Base-by-base conservation (phyloP, 1,140 invertebrate species). In the Drosophila novamexicana region DNA sequence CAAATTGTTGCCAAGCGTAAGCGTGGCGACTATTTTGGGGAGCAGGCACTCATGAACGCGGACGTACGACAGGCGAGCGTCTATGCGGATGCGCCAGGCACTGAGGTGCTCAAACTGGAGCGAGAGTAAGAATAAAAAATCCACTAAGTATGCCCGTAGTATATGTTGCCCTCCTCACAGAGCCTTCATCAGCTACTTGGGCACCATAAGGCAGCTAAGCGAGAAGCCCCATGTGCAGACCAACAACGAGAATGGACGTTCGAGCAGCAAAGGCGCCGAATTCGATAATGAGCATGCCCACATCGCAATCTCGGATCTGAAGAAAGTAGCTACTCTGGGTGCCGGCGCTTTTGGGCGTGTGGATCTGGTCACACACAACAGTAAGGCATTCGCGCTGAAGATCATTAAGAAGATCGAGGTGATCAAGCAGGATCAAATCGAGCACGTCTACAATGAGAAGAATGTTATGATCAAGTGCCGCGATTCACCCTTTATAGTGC, bases 311-410 rank as follows among this genome's bases (percentile, higher is more conserved):
- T 94, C 95, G 37, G 97, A 98, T 85, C 93, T 99, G 34, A 95
- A 96, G 77, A 95, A 95, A n/a, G 93, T 97, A 36, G 95, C 96
- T 2, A 99, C 97, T 0, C 93, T 99, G 67, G 98, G 98, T 10
- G 95, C 98, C 1, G 98, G 98, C 6, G 98, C 97, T 9, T 99
- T 99, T 85, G 98, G 98, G 0, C 94, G 97, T 6, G 98, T 99
- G 0, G 97, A 98, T 81, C 93, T 99, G 40, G 97, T 98, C 1
- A 57, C 94, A 79, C 90, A 94, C 81, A 93, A 92, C 32, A 94
- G 95, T 49, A 95, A 94, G 49, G 95, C 95, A 0, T 98, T 97
- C 92, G 98, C 98, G 0, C 93, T 99, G 50, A 99, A 99, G 93
- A 97, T 96, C 78, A 93, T 99, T 44, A 98, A 98, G 92, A 99